Conservation (phyloP, 2,113 vertebrate species). For the Ciconia maguari region DNA sequence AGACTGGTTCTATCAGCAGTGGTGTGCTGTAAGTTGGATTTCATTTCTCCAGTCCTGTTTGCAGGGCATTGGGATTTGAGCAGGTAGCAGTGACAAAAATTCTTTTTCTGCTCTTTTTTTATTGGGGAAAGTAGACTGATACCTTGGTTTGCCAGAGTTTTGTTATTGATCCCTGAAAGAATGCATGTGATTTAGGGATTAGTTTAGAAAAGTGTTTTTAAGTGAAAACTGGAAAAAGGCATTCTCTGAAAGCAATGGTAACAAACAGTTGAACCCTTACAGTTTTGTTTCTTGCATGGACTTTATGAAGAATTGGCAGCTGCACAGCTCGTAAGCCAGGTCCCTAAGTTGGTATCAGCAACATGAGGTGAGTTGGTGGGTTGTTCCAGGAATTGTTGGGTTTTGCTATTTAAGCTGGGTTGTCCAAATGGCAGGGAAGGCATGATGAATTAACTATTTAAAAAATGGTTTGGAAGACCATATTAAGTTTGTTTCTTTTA, state of each 20-base stretch:
- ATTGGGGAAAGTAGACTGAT: neutral
- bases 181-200: neutral
- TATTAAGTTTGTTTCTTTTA: neutral
- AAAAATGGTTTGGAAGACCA: neutral
- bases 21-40: neutral
- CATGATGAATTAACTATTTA: neutral
- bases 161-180: neutral
- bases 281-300: conserved; percentile 9
- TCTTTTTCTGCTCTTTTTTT: neutral
- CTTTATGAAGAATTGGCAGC: conserved; percentile 14
- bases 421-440: neutral
- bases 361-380: conserved; percentile 50
- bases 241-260: neutral
- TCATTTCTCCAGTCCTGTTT: neutral
- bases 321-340: conserved; percentile 1
- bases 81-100: neutral
- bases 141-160: neutral
- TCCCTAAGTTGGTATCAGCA: neutral
- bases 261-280: neutral
- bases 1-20: neutral
- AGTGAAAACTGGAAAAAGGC: neutral
- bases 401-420: neutral
- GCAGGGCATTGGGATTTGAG: neutral
- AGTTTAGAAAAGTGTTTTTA: neutral
- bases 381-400: neutral